These are phyloP conservation scores for Chaetogeoica ovagalla DNA, from an alignment of 2,888 invertebrate genomes.

Conservation along the genomic window DNA sequence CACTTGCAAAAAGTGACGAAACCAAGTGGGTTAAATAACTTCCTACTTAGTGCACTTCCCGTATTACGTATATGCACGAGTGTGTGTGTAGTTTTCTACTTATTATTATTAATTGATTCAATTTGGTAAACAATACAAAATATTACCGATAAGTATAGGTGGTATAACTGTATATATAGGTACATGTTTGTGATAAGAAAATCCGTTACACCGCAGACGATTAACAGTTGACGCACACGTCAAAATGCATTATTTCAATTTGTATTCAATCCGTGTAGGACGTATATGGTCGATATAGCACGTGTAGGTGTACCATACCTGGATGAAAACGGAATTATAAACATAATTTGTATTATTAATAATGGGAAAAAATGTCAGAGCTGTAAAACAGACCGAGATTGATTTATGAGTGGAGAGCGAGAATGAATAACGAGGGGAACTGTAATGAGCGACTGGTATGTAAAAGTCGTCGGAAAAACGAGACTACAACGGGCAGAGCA, in stretches of 20 bases:
- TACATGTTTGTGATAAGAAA: neutral
- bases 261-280: neutral
- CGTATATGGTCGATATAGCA: too few species aligned
- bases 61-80: slow-evolving; percentile 7
- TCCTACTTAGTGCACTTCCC: slow-evolving; percentile 42
- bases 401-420: too few species aligned
- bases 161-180: too few species aligned
- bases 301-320: too few species aligned
- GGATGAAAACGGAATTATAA: too few species aligned
- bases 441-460: too few species aligned
- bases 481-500: too few species aligned
- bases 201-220: neutral
- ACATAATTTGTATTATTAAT: too few species aligned
- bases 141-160: neutral
- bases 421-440: too few species aligned
- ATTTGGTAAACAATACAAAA: slow-evolving; percentile 34
- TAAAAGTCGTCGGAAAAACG: too few species aligned
- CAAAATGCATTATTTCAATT: neutral
- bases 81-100: slow-evolving; percentile 14
- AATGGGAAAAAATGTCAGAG: too few species aligned
- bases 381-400: too few species aligned
- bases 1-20: slow-evolving; percentile 18
- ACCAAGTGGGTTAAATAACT: slow-evolving; percentile 43
- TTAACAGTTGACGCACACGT: slow-evolving; percentile 13
- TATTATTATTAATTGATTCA: neutral